Evolutionary conservation across 2,113 vertebrate genomes (phyloP).

Genomic region (Tauraco erythrolophus): DNA sequence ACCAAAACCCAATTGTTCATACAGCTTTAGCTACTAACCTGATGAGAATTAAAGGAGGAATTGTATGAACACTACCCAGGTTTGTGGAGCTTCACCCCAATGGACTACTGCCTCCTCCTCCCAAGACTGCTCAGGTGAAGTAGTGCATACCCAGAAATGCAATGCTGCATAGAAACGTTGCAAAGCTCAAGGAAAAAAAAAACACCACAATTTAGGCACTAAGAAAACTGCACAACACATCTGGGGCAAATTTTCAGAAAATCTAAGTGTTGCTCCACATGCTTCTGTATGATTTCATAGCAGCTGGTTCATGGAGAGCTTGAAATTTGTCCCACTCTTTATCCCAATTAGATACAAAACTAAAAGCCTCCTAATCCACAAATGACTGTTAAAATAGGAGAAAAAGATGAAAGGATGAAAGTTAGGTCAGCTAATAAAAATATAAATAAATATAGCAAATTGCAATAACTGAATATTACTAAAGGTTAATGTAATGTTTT

Average conservation of each 20-base stretch:
- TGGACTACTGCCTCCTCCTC: neutral
- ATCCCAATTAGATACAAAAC: neutral
- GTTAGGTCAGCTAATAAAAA: neutral
- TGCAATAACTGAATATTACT: neutral
- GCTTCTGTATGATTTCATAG: neutral
- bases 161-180: neutral
- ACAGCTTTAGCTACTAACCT: neutral
- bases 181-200: neutral
- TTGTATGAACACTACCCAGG: neutral
- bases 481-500: neutral
- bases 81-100: neutral
- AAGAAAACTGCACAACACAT: neutral
- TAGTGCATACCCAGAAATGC: neutral
- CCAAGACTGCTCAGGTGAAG: neutral
- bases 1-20: neutral
- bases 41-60: neutral
- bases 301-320: neutral
- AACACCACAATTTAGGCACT: neutral
- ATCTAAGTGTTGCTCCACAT: neutral
- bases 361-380: neutral
- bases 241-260: constrained; percentile 5
- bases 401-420: constrained; percentile 1
- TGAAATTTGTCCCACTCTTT: neutral
- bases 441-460: neutral
- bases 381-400: neutral